These are phyloP conservation scores for Myotis findleyi DNA, from an alignment of 2,797 vertebrate species.

Conservation along the genomic window DNA sequence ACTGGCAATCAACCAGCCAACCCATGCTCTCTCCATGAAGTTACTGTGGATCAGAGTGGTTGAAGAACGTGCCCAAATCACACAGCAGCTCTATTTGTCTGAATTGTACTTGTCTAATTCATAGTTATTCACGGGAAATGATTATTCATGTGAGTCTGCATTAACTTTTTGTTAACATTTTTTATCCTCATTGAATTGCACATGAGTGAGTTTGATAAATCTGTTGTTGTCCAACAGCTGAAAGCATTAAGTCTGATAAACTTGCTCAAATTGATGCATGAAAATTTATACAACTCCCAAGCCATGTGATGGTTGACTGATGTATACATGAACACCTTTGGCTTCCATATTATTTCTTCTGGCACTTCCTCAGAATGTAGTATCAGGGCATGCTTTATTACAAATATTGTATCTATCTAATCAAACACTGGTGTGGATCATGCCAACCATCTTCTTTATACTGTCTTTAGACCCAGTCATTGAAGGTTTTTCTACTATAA, in stretches of 20 bases:
- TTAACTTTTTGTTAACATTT: conserved; percentile 46
- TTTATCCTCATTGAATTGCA: conserved; percentile 18
- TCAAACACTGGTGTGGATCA: neutral
- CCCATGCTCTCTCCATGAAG: neutral
- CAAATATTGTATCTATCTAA: neutral
- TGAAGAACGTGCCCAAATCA: neutral
- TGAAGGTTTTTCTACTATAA: neutral
- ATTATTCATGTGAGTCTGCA: neutral
- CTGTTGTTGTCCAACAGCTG: conserved; percentile 2
- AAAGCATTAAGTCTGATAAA: conserved; percentile 14
- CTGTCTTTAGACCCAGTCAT: neutral
- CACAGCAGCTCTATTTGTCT: neutral
- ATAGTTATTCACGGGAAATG: neutral
- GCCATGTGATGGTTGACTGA: conserved; percentile 43
- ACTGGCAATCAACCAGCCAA: neutral
- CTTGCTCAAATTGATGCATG: conserved; percentile 31
- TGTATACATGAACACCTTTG: neutral
- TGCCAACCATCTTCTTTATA: neutral
- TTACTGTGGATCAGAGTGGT: neutral
- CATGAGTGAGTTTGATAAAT: conserved; percentile 13
- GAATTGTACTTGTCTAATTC: neutral
- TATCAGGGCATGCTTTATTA: neutral
- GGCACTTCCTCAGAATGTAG: neutral
- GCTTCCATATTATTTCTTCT: conserved; percentile 54
- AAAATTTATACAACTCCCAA: conserved; percentile 40